Conservation (phyloP, 2,797 vertebrate genomes). For the Notolabrus celidotus region DNA sequence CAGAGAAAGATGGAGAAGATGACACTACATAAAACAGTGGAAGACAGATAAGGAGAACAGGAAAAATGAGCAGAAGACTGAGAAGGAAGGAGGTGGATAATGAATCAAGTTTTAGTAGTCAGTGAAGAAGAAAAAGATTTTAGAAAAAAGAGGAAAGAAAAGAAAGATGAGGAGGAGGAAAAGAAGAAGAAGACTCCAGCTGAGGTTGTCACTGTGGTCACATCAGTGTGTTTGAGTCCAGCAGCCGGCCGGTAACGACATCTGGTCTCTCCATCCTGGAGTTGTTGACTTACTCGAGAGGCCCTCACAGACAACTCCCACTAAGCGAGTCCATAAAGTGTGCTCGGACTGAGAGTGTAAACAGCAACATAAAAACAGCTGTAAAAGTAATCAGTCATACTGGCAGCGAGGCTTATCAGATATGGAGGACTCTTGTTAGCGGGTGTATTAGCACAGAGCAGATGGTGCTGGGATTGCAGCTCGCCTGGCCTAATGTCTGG, state of each 20-base stretch:
- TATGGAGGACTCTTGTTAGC: constrained; percentile 18
- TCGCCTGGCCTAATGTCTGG: constrained; percentile 29
- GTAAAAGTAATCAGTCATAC: constrained; percentile 24
- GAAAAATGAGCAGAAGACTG: too few species aligned
- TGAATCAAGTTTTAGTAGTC: too few species aligned
- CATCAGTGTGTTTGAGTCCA: neutral
- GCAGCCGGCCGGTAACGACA: neutral
- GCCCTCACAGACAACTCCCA: neutral
- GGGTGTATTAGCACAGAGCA: constrained; percentile 32
- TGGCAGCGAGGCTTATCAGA: neutral
- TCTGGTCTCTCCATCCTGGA: constrained; percentile 1
- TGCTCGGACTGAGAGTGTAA: neutral
- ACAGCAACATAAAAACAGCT: constrained; percentile 16
- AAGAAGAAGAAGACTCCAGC: neutral
- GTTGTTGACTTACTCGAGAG: constrained; percentile 8
- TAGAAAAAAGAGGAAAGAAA: too few species aligned
- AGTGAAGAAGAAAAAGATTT: too few species aligned
- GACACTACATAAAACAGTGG: too few species aligned
- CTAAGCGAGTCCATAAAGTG: constrained; percentile 7
- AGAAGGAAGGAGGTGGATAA: too few species aligned
- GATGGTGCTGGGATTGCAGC: constrained; percentile 37
- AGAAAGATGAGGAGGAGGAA: neutral
- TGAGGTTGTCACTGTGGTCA: neutral
- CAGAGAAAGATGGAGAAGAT: too few species aligned
- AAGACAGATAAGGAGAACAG: too few species aligned